Evolutionary conservation across 2,797 vertebrate species (phyloP).

Genomic region (Spinus olivaceus): DNA sequence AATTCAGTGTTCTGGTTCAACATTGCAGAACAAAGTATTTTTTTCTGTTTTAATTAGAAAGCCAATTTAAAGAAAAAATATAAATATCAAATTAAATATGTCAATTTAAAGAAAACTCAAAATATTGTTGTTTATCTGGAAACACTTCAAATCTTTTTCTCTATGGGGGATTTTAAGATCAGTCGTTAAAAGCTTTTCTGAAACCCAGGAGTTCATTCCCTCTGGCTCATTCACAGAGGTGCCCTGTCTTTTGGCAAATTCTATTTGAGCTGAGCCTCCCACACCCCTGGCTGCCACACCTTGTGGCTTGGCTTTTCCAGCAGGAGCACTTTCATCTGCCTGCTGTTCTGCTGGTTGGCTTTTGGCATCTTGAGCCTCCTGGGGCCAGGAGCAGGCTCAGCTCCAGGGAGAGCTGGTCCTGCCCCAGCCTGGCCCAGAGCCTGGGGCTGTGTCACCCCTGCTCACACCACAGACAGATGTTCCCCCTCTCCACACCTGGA

Average conservation of each 20-base stretch:
- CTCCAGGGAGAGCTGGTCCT: neutral
- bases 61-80: neutral
- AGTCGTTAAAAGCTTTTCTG: neutral
- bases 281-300: neutral
- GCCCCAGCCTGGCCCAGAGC: neutral
- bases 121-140: neutral
- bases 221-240: neutral
- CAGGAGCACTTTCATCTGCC: neutral
- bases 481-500: neutral
- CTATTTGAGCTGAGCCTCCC: neutral
- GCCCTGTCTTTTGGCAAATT: neutral
- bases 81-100: neutral
- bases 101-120: neutral
- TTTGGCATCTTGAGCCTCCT: neutral
- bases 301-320: neutral
- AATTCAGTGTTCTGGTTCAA: neutral
- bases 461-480: neutral
- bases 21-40: neutral
- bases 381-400: neutral
- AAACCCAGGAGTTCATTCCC: neutral
- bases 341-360: fast-evolving
- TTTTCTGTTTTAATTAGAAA: neutral
- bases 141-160: neutral
- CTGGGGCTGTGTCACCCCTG: neutral
- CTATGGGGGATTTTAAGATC: fast-evolving